Base-by-base conservation (phyloP, 1,140 invertebrate species). In the Triops longicaudatus region DNA sequence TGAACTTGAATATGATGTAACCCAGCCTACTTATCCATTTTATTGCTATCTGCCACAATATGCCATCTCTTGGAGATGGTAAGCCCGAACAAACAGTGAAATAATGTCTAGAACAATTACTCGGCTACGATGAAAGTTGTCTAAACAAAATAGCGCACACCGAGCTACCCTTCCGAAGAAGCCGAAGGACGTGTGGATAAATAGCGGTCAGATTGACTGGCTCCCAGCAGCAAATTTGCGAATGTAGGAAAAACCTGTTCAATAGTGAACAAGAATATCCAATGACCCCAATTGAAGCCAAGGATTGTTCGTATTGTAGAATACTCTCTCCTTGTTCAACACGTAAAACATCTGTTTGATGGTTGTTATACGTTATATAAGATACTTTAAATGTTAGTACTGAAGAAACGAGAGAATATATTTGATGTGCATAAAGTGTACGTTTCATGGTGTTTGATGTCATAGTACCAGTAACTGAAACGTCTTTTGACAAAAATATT, bases 331-430 rank as follows among this genome's bases (percentile, higher is more conserved):
- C n/a, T 63, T 17, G 22, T n/a, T 63, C 22, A 63, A 14, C 50
- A 63, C 4, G 50, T 63, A 63, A 37, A 37, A 63, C 50, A 63
- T 63, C 22, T 63, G 50, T 63, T 63, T 63, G 50, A 63, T 63
- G 50, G 50, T 63, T 63, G 50, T 63, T 63, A 63, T 63, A 63
- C 50, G 50, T 63, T 63, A 63, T 63, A 63, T 9, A 63, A 63
- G 31, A 63, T 63, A 63, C 50, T 63, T 63, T 63, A 63, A 9
- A 63, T 63, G 50, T 63, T 63, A 63, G 17, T 22, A 22, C 11
- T 7, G 10, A 63, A 63, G 17, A 63, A 22, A 63, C 22, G n/a
- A 63, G 50, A 63, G 50, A 63, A 63, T 63, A 63, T 63, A 63
- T 63, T 63, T 63, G 50, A 63, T 63, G 50, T 63, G 50, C 50